Evolutionary conservation across 2,113 vertebrate genomes (phyloP), one percentile per base, ranked within the genome.

Genomic region (Tylochromis polylepis): DNA sequence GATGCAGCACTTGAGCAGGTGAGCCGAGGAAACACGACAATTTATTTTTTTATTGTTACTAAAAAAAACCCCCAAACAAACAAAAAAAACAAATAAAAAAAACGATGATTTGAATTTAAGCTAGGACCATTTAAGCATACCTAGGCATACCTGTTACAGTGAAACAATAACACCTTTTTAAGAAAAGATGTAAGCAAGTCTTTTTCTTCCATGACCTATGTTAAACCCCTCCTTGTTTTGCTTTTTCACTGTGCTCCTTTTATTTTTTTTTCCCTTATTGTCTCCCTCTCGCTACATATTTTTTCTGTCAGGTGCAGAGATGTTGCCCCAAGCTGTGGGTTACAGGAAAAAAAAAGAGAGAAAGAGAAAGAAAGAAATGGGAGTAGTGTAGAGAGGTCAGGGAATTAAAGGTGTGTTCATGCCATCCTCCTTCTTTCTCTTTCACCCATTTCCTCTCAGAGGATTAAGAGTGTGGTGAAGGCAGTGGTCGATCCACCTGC

Each of bases 1-100:
- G 85, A 88, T 60, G 86, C 60, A 29, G 72, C 84, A 75, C 84
- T 88, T 81, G 56, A 85, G 72, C 89, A 93, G 92, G 92, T 93
- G 79, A 90, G 55, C 65, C n/a, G 31, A 57, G 43, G 72, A 46
- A 75, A 84, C 24, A 27, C 24, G 4, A 56, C 6, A 22, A 5
- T 82, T 82, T 22, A 22, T 86, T 86, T 55, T 22, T 46, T 86
- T 60, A 36, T 31, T 62, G 29, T 14, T 53, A 18, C 22, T 27
- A 12, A 24, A 77, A 59, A 59, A 2, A 75, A 36, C 5, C 4
- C 29, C 29, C 29, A 29, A 29, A 3, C 29, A 29, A 4, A 29
- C 29, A 29, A 6, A 36, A 36, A 36, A 18, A 18, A 16, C 46
- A 49, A 49, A n/a, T n/a, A n/a, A n/a, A n/a, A n/a, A 15, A 49